These are phyloP conservation scores for Arnoldichthys spilopterus DNA, from an alignment of 2,797 vertebrate genomes.

Conservation along the genomic window DNA sequence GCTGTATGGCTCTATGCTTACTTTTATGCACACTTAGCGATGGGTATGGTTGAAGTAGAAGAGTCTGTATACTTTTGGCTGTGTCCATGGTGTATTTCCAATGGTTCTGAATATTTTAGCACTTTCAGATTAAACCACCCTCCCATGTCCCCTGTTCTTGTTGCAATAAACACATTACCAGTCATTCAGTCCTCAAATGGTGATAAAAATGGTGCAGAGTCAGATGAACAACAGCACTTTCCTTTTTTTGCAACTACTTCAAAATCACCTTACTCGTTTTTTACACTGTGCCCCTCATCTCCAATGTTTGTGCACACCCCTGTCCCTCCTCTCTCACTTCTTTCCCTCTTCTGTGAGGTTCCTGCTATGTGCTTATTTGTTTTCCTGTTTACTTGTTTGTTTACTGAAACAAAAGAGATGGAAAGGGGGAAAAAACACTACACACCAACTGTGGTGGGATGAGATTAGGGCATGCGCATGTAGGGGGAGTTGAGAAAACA, in stretches of 20 bases:
- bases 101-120: too few species aligned
- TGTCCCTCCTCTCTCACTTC: background rate
- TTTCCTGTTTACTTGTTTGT: background rate
- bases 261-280: background rate
- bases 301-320: background rate
- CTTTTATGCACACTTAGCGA: too few species aligned
- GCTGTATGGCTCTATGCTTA: too few species aligned
- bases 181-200: too few species aligned
- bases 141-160: too few species aligned
- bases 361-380: background rate
- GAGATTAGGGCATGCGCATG: too few species aligned
- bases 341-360: background rate
- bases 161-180: too few species aligned
- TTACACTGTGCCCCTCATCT: background rate
- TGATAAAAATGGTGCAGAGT: background rate
- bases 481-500: background rate
- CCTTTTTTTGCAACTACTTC: background rate
- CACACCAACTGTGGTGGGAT: background rate
- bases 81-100: too few species aligned
- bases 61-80: too few species aligned
- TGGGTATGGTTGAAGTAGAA: too few species aligned
- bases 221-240: background rate
- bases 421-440: background rate
- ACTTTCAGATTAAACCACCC: too few species aligned
- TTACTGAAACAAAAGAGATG: background rate